Evolutionary conservation across 1,140 invertebrate genomes (phyloP), one percentile per base, ranked within the genome.

Genomic region (Dryas iulia): DNA sequence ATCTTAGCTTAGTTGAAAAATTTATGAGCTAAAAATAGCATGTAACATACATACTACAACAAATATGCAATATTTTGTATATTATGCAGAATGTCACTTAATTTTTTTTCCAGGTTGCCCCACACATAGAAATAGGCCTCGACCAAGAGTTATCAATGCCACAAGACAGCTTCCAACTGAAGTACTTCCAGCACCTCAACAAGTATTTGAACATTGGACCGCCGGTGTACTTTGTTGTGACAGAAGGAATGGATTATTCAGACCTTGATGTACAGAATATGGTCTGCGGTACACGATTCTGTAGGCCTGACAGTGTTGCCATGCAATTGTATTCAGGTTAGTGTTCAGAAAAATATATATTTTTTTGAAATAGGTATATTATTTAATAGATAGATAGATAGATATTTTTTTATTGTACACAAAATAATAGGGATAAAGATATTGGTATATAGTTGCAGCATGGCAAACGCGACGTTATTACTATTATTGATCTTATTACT

Each of bases 111-210:
- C 73, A 92, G 91, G 95, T 99, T 10, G 93, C 98, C 4, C 96
- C 97, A 0, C 95, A 96, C 79, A 96, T 99, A 65, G 96, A 98
- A 71, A 95, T 99, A 66, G 99, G 99, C 3, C 90, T 99, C 0
- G 98, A 99, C 87, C 98, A 99, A 92, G 97, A 99, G 85, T 92
- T 99, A 1, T 98, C 98, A 1, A 99, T 99, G 97, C 98, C 99
- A 0, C 95, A 98, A 82, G 98, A 98, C 83, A 99, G 98, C 72
- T 99, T 97, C 91, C 96, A 99, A 28, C 88, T 98, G 56, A 95
- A 97, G 81, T 99, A 99, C 90, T 99, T 99, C 91, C 89, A 96
- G 90, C 95, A 94, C 70, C 91, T 99, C 65, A 96, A 97, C 76
- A 93, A 94, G 56, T 99, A 98, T 84, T 92, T 99, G 35, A 97